A percentile compares a stretch with the other conserved stretches of the same genome.
Evolutionary conservation across 2,113 vertebrate genomes (phyloP).

Genomic region (Caretta caretta): DNA sequence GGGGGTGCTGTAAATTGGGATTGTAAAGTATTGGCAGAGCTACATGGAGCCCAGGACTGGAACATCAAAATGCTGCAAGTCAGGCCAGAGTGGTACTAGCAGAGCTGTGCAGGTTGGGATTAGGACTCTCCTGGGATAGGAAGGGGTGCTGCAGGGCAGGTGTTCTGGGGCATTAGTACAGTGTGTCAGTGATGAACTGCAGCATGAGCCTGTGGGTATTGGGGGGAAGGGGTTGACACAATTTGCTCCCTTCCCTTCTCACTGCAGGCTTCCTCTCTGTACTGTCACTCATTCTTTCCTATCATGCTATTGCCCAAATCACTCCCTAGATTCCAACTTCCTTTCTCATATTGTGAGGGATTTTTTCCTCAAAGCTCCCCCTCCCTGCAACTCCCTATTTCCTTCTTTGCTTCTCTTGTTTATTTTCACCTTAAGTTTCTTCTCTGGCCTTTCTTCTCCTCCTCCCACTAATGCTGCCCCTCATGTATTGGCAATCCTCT

Average conservation of each 20-base stretch:
- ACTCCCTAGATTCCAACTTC: neutral
- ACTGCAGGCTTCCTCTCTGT: neutral
- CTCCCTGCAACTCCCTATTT: neutral
- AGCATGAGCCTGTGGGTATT: neutral
- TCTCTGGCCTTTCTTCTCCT: neutral
- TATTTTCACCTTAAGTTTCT: neutral
- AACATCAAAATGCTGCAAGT: neutral
- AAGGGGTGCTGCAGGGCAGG: neutral
- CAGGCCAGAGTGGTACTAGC: neutral
- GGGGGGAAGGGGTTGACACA: neutral
- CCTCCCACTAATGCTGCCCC: neutral
- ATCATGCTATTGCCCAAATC: neutral
- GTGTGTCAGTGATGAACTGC: neutral
- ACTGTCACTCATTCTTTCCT: neutral
- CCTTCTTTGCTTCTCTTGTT: neutral
- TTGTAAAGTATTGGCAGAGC: neutral
- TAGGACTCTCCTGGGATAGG: accelerated
- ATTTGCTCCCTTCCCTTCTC: neutral
- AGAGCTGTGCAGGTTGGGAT: neutral
- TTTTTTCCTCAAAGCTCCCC: neutral
- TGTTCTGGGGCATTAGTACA: accelerated
- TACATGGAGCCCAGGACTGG: neutral
- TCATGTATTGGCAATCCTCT: neutral
- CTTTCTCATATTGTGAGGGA: neutral
- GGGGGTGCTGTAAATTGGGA: neutral